Base-by-base conservation (phyloP, 1,140 invertebrate genomes). In the Brachionus sp. region DNA sequence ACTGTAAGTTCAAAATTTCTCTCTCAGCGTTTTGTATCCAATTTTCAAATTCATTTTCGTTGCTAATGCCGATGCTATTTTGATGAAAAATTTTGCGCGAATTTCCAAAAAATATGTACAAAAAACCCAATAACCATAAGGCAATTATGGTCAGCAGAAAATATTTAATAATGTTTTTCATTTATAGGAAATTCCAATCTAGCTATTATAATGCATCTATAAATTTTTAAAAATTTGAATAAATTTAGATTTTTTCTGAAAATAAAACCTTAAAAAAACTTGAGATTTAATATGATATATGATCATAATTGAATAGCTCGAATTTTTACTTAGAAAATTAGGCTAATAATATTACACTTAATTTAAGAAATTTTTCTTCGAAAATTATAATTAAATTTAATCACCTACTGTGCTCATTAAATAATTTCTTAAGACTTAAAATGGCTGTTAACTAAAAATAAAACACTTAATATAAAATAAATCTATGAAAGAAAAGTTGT, bases 71-170 rank as follows among this genome's bases (percentile, higher is more conserved):
- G 6, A 25, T 5, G 7, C 7, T 19, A 13, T 75, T 39, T 23
- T 44, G 16, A 25, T 46, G 13, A 33, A n/a, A 25, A 44, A 46
- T 46, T 50, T 75, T 19, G 44, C 19, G 39, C 3, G 70, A 46
- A 75, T 75, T 75, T 29, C 42, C 42, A 5, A 25, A 25, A 29
- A 75, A 46, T 50, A 75, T 75, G 19, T 46, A 46, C 10, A 44
- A 75, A 75, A 75, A 75, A 10, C 70, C 70, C 16, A 75, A 75
- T 2, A 75, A 16, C 70, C 70, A 75, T 29, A 75, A 46, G 25
- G 44, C 19, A 23, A 75, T 75, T 75, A 75, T 46, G 42, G 25
- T 46, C 10, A 75, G 12, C 5, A 75, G 42, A 23, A 75, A 75
- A 50, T 46, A 75, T 29, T 75, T 75, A 25, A 75, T 46, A 19